Conservation (phyloP, 2,888 invertebrate species). For the Herminia tarsipennalis region DNA sequence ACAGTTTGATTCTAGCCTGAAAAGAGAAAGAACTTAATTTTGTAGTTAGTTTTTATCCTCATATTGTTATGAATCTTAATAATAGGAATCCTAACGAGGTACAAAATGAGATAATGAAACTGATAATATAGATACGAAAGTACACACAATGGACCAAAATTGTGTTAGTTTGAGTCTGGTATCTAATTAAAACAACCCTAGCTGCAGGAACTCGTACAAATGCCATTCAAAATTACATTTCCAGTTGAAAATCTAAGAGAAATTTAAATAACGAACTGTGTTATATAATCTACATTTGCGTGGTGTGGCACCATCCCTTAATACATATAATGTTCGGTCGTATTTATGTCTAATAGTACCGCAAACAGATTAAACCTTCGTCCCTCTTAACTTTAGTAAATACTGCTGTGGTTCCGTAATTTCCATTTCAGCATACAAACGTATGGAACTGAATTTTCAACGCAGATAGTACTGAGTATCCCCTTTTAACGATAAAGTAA, state of each 20-base stretch:
- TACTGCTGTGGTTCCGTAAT: conserved; percentile 45
- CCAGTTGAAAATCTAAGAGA: conserved; percentile 28
- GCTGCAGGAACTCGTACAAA: conserved; percentile 16
- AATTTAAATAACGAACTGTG: conserved; percentile 25
- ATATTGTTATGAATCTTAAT: neutral
- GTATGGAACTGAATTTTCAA: conserved; percentile 63
- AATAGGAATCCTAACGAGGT: neutral
- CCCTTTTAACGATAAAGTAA: conserved; percentile 70
- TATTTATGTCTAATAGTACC: conserved; percentile 47
- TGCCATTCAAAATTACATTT: conserved; percentile 32
- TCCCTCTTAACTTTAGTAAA: conserved; percentile 49
- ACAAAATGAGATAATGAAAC: neutral
- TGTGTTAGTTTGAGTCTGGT: conserved; percentile 9
- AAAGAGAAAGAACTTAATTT: no score
- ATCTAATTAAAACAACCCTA: conserved; percentile 24
- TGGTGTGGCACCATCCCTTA: conserved; percentile 27
- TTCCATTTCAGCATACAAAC: conserved; percentile 47
- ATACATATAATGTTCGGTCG: conserved; percentile 41
- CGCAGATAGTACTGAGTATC: conserved; percentile 55
- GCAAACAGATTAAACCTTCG: conserved; percentile 51
- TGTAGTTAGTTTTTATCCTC: neutral
- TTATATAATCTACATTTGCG: conserved; percentile 26
- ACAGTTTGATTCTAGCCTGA: no score
- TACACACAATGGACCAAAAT: neutral
- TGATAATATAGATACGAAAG: neutral